Percentiles rank a stretch among this genome's conserved stretches.
Evolutionary conservation across 2,113 vertebrate genomes (phyloP).

Genomic region (Psittacus erithacus): DNA sequence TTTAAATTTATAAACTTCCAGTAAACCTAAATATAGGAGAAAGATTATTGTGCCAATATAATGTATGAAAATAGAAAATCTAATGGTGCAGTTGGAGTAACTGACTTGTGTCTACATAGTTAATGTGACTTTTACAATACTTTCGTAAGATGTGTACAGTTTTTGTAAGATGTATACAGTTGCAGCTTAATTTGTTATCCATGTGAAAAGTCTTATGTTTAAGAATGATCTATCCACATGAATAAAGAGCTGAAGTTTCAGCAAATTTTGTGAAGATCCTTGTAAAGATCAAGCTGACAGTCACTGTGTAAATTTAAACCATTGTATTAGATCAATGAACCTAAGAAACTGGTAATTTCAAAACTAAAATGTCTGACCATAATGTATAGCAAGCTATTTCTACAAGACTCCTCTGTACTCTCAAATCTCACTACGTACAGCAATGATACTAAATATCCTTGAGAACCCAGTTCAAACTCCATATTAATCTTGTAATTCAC

Average conservation of each 20-base stretch:
- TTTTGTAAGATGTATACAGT: background rate
- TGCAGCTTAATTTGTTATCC: background rate
- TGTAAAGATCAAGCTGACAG: background rate
- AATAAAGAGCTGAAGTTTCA: background rate
- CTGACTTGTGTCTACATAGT: background rate
- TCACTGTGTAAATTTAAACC: background rate
- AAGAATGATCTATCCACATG: background rate
- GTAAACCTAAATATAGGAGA: background rate
- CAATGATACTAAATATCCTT: background rate
- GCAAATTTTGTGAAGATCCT: background rate
- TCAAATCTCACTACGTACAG: background rate
- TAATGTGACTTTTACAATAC: background rate
- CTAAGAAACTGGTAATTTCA: background rate
- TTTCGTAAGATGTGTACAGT: background rate
- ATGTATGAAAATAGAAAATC: background rate
- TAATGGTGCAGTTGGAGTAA: background rate
- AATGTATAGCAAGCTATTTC: background rate
- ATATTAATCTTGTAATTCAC: background rate
- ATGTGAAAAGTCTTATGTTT: background rate
- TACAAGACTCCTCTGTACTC: background rate
- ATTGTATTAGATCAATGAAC: background rate
- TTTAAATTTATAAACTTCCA: background rate
- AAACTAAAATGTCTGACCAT: background rate
- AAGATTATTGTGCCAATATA: background rate
- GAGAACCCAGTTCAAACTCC: background rate